Base-by-base conservation (phyloP, 2,797 vertebrate species). In the Labeo calbasu region DNA sequence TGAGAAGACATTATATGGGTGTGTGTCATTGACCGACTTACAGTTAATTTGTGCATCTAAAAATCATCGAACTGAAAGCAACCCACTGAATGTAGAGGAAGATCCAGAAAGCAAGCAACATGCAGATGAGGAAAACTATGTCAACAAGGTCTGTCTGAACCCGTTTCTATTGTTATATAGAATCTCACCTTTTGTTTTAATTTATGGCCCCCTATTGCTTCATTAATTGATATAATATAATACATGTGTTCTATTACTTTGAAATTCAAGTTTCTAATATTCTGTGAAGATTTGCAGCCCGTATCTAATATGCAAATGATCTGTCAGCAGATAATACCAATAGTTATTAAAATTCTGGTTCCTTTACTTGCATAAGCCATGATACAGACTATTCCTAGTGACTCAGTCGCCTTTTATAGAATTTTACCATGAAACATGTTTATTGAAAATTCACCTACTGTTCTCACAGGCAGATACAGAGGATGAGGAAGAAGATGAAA, bases 401-500 rank as follows among this genome's bases (percentile, higher is more conserved):
- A 21, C 17, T 70, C 2, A 23, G 2, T 21, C 10, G 10, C 10
- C 13, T 70, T 10, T 11, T 43, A 48, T 48, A 3, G 6, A 9
- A 15, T 15, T 71, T 1, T 23, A 48, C 43, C 13, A 28, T 28
- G 9, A 13, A 21, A 32, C 57, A 13, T 19, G 17, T 8, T 63
- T 21, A 36, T 65, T 50, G 17, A 4, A 5, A 19, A 15, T 15
- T 36, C 46, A 6, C 9, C 14, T 11, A 0, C 11, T 48, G 12
- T n/a, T 48, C 21, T 51, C 12, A 65, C 71, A 82, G 81, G 57
- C 5, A 17, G 81, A 82, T 32, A 53, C 70, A 5, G 81, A 82
- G 0, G 81, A 75, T 10, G 70, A 75, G n/a, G 80, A 82, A n/a
- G 81, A 82, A 25, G 28, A 82, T 1, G 59, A 53, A 53, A 10